Conservation (phyloP, 2,113 vertebrate species). For the Larimichthys polyactis region DNA sequence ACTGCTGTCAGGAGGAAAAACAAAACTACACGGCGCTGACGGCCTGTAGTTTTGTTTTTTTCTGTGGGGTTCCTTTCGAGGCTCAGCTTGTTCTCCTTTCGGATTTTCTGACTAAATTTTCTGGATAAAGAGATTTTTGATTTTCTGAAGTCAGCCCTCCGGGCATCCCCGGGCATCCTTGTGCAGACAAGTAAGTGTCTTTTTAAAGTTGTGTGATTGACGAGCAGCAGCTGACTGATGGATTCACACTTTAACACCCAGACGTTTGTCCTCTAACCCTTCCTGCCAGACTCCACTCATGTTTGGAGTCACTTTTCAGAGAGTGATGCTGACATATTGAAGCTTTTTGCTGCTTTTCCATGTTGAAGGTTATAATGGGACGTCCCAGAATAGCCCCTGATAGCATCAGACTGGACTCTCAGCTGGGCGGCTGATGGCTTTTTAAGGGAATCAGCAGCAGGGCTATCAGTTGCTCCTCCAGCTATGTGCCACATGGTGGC, state of each 20-base stretch:
- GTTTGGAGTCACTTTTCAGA: background rate
- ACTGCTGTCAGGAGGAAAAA: slow-evolving; percentile 91
- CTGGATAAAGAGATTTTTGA: slow-evolving; percentile 91
- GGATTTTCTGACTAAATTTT: slow-evolving; percentile 89
- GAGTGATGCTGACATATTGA: background rate
- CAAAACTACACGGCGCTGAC: slow-evolving; percentile 93
- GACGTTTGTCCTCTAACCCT: background rate
- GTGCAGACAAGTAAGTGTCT: slow-evolving; percentile 93
- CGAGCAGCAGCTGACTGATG: slow-evolving; percentile 2
- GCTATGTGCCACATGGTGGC: slow-evolving; percentile 94
- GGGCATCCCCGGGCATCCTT: slow-evolving; percentile 94
- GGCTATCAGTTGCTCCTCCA: slow-evolving; percentile 90
- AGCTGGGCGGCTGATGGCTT: slow-evolving; percentile 91
- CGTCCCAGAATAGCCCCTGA: slow-evolving; percentile 96
- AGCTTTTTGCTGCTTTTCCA: slow-evolving; percentile 35
- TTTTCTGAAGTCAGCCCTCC: slow-evolving; percentile 81
- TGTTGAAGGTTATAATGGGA: slow-evolving; percentile 88
- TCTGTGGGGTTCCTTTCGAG: slow-evolving; percentile 85
- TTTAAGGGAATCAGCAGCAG: slow-evolving; percentile 98
- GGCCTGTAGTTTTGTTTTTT: slow-evolving; percentile 97
- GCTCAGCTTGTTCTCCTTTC: slow-evolving; percentile 91
- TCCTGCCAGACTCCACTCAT: background rate
- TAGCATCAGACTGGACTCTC: slow-evolving; percentile 87
- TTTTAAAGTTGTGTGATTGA: slow-evolving; percentile 14
- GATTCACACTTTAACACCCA: background rate